These are phyloP conservation scores for Rhea pennata DNA, from an alignment of 2,113 vertebrate species.

Conservation along the genomic window DNA sequence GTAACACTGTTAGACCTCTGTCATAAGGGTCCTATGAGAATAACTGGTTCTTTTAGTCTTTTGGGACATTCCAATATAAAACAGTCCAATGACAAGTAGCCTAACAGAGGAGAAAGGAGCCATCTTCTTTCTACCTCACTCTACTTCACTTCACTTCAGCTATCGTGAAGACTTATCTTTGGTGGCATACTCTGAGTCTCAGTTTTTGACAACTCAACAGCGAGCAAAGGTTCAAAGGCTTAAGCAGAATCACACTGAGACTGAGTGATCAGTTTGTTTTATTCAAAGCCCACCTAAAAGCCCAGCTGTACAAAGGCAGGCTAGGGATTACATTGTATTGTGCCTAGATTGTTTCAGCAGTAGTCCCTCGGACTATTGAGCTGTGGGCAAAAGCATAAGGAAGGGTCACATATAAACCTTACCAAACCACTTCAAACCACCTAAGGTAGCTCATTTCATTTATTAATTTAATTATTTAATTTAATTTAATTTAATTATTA, in stretches of 20 bases:
- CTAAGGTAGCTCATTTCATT: conserved; percentile 41
- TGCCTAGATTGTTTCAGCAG: not conserved
- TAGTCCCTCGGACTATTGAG: not conserved
- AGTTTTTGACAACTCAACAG: not conserved
- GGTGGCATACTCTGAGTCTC: not conserved
- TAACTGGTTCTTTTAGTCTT: not conserved
- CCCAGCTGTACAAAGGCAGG: not conserved
- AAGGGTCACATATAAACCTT: not conserved
- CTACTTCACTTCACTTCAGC: not conserved
- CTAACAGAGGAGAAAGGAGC: not conserved
- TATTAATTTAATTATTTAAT: not conserved
- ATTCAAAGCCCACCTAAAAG: not conserved
- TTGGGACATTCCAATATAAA: not conserved
- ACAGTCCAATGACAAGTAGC: not conserved
- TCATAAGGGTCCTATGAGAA: not conserved
- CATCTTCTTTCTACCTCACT: not conserved
- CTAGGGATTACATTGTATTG: not conserved
- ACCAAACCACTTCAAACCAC: not conserved
- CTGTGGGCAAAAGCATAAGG: not conserved
- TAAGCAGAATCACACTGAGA: not conserved
- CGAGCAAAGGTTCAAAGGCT: not conserved
- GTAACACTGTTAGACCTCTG: not conserved
- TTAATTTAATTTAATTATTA: not conserved
- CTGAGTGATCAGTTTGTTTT: not conserved
- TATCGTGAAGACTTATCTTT: not conserved